Evolutionary conservation across 30 jellyfish, hydroid and myxozoan species (phyloP), one percentile per base, ranked within the genome.

Genomic region (Aurelia aurita complex sp. Pacific): DNA sequence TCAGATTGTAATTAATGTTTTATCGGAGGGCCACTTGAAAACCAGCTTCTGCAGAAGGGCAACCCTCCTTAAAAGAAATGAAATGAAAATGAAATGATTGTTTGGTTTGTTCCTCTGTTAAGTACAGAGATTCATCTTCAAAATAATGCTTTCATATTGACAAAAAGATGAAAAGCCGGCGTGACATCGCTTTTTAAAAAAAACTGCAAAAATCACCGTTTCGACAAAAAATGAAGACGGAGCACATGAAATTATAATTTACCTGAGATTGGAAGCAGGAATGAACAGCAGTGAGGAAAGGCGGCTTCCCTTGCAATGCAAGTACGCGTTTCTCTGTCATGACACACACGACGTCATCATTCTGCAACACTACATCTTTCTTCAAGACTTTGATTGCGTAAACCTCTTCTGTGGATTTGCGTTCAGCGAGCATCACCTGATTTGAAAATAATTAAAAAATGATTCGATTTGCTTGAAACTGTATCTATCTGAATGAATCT

Each of bases 231-330:
- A n/a, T n/a, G n/a, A n/a, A n/a, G n/a, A n/a, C n/a, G n/a, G n/a
- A n/a, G n/a, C n/a, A n/a, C n/a, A n/a, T n/a, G 46, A 85, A 6
- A 13, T 46, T 72, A 34, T 12, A 15, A 59, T 75, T 4, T 66
- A 95, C 99, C 97, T 81, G 91, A 33, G 99, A 91, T 38, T 97
- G 97, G 64, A 95, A 95, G 83, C 99, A 89, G 17, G 99, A 95
- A 71, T 95, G 99, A 15, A 95, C 91, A 3, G 99, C 99, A 10
- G 99, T 95, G 72, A 95, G 88, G 64, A 95, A 95, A n/a, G 99
- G 97, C 2, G 99, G 99, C 57, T 95, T 95, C 23, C 99, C 99
- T 59, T 95, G 99, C 90, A 95, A 77, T 3, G 99, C 99, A 8
- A 95, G 89, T 11, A 95, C 99, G 1, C 99, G 82, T 78, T 95